A percentile compares a stretch with the other conserved stretches of the same genome.
phyloP scores from a whole-genome alignment of 2,113 vertebrate species.

The Dendrocopos noguchii region DNA sequence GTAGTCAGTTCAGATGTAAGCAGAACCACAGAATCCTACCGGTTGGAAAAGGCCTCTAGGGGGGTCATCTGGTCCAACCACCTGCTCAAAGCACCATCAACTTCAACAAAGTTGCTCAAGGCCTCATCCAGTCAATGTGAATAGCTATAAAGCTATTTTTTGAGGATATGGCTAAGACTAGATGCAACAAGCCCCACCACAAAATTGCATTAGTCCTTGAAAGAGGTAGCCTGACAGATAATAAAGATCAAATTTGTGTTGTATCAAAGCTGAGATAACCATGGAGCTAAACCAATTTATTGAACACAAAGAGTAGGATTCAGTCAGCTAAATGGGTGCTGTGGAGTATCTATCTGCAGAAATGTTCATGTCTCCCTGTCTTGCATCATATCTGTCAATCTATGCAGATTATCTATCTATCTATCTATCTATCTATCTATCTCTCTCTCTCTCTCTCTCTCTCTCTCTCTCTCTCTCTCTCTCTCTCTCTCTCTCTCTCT shows the following conservation, averaged over 20 bases:
- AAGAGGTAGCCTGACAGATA: neutral
- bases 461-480: too few species aligned
- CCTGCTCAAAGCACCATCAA: neutral
- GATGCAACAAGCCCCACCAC: neutral
- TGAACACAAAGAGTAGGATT: neutral
- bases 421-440: too few species aligned
- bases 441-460: too few species aligned
- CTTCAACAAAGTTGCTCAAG: neutral
- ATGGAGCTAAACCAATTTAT: neutral
- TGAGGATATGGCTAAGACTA: neutral
- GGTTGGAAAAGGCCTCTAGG: neutral
- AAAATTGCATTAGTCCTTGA: neutral
- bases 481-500: too few species aligned
- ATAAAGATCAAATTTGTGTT: neutral
- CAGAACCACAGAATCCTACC: neutral
- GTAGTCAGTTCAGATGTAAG: neutral
- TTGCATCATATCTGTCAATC: neutral
- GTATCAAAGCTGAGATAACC: neutral
- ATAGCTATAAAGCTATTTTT: neutral
- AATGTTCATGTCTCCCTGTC: neutral
- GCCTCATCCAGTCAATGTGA: neutral
- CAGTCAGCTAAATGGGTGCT: neutral
- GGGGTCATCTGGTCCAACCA: neutral
- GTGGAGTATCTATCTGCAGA: neutral
- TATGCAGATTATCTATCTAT: neutral